Evolutionary conservation across 2,113 vertebrate species (phyloP).

Genomic region (Peromyscus leucopus): DNA sequence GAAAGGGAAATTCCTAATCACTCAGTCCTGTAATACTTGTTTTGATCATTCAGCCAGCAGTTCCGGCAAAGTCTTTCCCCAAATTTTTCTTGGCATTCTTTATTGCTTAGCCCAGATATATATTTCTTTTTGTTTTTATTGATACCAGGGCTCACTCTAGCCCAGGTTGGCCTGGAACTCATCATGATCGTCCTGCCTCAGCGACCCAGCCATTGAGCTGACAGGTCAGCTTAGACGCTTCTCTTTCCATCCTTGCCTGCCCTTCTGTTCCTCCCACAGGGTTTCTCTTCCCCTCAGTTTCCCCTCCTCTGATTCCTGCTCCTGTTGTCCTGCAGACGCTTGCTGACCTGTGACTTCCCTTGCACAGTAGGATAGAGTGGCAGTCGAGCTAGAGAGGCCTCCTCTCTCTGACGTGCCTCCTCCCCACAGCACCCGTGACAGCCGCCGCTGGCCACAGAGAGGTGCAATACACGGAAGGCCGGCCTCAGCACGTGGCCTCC

Average conservation of each 20-base stretch:
- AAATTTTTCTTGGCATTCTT: constrained; percentile 18
- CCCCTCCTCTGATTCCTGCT: not conserved
- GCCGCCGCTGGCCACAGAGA: not conserved
- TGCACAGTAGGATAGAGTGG: not conserved
- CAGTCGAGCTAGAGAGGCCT: not conserved
- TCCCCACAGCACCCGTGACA: not conserved
- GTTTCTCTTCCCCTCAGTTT: not conserved
- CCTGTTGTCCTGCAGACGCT: not conserved
- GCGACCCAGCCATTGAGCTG: not conserved
- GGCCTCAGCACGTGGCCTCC: not conserved
- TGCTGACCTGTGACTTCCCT: not conserved
- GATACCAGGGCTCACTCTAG: not conserved
- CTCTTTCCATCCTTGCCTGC: not conserved
- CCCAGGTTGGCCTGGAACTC: not conserved
- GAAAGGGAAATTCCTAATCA: constrained; percentile 17
- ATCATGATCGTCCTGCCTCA: not conserved
- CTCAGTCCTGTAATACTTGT: not conserved
- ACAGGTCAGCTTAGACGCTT: not conserved
- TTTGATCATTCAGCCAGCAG: not conserved
- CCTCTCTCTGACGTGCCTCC: not conserved
- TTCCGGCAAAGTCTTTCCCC: constrained; percentile 15
- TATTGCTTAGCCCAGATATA: not conserved
- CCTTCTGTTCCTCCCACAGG: not conserved
- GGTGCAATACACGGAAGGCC: not conserved
- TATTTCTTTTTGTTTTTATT: not conserved